Percentiles rank a stretch among this genome's conserved stretches.
Conservation (phyloP, 2,888 invertebrate species). For the Trachelus stipa region DNA sequence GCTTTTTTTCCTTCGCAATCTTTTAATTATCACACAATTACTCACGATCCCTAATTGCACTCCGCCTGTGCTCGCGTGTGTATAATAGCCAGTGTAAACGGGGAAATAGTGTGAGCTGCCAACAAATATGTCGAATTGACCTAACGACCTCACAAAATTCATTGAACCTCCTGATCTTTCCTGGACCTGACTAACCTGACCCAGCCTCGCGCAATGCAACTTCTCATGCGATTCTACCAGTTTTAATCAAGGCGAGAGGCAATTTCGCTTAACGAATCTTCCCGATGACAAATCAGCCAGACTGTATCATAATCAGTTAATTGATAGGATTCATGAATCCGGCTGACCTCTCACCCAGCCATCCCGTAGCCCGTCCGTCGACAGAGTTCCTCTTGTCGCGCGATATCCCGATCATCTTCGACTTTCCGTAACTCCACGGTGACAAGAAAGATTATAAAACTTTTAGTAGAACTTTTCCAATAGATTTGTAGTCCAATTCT, state of each 20-base stretch:
- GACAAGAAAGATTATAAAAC: neutral
- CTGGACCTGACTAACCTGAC: neutral
- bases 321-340: neutral
- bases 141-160: neutral
- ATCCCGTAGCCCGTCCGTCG: neutral
- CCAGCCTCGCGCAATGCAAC: neutral
- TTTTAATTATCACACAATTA: neutral
- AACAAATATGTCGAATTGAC: neutral
- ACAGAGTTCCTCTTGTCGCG: neutral
- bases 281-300: neutral
- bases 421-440: neutral
- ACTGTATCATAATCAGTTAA: neutral
- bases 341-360: neutral
- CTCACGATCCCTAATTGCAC: neutral
- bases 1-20: neutral
- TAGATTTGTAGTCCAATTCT: slow-evolving; percentile 8
- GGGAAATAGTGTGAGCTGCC: neutral
- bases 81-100: neutral
- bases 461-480: slow-evolving; percentile 11
- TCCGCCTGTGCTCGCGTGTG: neutral
- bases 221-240: neutral
- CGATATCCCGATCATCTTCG: too few species aligned
- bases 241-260: neutral
- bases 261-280: neutral
- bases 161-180: neutral